phyloP scores from a whole-genome alignment of 2,888 invertebrate genomes.

The Osedax fenrisi region DNA sequence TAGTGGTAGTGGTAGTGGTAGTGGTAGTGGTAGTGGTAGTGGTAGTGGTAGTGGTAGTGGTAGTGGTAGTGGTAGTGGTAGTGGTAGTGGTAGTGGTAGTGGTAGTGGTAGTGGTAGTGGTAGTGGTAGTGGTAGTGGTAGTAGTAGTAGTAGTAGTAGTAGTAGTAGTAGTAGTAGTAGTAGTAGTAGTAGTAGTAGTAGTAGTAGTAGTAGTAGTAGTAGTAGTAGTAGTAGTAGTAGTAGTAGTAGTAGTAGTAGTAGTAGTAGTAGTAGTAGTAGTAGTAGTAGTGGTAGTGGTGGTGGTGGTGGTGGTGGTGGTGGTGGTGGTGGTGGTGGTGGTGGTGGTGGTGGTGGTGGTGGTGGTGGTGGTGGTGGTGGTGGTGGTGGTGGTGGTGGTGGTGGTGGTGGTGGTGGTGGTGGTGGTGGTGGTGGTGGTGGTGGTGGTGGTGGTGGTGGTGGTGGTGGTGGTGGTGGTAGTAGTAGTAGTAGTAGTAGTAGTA shows the following conservation, averaged over 20 bases:
- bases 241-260: slow-evolving; percentile 4
- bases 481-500: background rate
- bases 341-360: no score
- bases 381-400: no score
- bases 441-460: no score
- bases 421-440: no score
- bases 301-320: no score
- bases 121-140: background rate
- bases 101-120: background rate
- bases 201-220: slow-evolving; percentile 11
- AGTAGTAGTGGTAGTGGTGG: background rate
- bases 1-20: no score
- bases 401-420: no score
- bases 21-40: no score
- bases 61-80: background rate
- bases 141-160: background rate
- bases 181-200: slow-evolving; percentile 13
- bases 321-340: no score
- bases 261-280: slow-evolving; percentile 13
- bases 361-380: no score
- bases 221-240: slow-evolving; percentile 4
- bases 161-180: slow-evolving; percentile 13
- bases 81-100: background rate
- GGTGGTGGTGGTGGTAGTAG: background rate
- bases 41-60: no score